Percentiles rank a stretch among this genome's conserved stretches.
Evolutionary conservation across 2,113 vertebrate species (phyloP).

Genomic region (Stictonetta naevosa): DNA sequence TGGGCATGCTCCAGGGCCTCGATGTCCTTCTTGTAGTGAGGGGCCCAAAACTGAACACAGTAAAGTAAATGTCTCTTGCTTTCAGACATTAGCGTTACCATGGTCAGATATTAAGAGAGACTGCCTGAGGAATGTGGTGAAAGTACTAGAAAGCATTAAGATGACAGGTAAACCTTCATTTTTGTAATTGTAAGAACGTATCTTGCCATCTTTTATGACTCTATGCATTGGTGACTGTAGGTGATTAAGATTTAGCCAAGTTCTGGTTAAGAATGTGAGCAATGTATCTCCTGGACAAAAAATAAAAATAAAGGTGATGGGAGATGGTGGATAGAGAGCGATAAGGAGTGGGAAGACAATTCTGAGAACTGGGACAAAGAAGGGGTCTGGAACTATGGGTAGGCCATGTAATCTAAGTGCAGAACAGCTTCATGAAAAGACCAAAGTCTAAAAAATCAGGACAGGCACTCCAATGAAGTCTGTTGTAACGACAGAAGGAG

Average conservation of each 20-base stretch:
- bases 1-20: no score
- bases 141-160: background rate
- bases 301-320: background rate
- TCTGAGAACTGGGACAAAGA: background rate
- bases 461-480: background rate
- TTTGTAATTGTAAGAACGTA: background rate
- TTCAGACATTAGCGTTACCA: background rate
- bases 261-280: background rate
- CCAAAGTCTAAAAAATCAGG: background rate
- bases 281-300: background rate
- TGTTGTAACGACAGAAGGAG: background rate
- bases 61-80: accelerated
- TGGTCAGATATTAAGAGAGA: background rate
- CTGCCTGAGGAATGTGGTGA: background rate
- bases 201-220: background rate
- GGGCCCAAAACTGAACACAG: no score
- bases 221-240: background rate
- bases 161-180: background rate
- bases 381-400: background rate
- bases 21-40: no score
- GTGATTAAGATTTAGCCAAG: background rate
- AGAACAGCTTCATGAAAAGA: background rate
- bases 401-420: background rate
- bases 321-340: background rate
- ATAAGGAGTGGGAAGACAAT: background rate